Evolutionary conservation across 2,888 invertebrate species (phyloP).

Genomic region (Neocrepidodera transversa): DNA sequence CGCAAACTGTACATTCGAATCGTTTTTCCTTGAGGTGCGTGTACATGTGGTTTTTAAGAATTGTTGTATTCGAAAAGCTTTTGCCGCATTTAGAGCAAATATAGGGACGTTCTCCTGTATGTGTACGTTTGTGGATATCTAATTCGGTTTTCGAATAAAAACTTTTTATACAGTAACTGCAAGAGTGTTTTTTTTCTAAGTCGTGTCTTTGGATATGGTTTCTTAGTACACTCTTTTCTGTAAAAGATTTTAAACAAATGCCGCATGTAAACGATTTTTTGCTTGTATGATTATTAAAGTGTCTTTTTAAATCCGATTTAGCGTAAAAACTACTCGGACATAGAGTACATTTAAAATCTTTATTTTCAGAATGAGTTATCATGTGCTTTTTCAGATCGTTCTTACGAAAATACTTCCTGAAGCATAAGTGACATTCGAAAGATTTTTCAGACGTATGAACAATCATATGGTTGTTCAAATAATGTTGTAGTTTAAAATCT

Average conservation of each 20-base stretch:
- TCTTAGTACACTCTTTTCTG: neutral
- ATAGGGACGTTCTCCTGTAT: slow-evolving; percentile 2
- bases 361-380: neutral
- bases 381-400: neutral
- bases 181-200: neutral
- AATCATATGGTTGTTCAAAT: slow-evolving; percentile 66
- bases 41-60: slow-evolving; percentile 4
- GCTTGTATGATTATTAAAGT: neutral
- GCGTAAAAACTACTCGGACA: neutral
- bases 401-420: slow-evolving; percentile 53
- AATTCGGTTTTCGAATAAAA: neutral
- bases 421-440: slow-evolving; percentile 66
- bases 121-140: neutral
- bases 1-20: neutral
- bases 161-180: neutral
- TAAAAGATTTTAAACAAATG: slow-evolving; percentile 1
- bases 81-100: slow-evolving; percentile 2
- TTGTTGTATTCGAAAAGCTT: neutral
- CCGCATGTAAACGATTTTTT: slow-evolving; percentile 5
- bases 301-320: neutral
- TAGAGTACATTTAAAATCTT: slow-evolving; percentile 1
- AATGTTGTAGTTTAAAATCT: slow-evolving; percentile 45
- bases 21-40: slow-evolving; percentile 1
- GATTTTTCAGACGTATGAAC: slow-evolving; percentile 68
- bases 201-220: slow-evolving; percentile 2